These are phyloP conservation scores for Pseudonaja textilis DNA, from an alignment of 2,113 vertebrate species.

Conservation along the genomic window DNA sequence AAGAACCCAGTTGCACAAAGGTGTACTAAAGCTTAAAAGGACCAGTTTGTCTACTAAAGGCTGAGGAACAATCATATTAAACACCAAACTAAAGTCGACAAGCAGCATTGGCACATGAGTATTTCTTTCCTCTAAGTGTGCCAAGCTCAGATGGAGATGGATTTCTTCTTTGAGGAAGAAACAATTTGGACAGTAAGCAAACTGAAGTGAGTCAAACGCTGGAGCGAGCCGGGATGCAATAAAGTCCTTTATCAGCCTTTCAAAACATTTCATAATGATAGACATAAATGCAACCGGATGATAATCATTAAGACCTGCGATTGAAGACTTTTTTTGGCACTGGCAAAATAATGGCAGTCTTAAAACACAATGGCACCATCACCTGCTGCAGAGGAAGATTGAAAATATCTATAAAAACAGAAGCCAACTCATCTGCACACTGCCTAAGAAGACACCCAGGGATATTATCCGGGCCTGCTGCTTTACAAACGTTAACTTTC, in stretches of 20 bases:
- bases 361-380: neutral
- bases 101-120: neutral
- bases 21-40: neutral
- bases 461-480: neutral
- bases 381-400: neutral
- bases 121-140: neutral
- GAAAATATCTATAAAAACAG: neutral
- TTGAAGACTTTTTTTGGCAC: neutral
- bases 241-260: neutral
- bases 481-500: neutral
- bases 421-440: neutral
- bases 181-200: neutral
- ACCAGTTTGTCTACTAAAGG: neutral
- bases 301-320: neutral
- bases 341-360: neutral
- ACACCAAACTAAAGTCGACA: neutral
- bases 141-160: neutral
- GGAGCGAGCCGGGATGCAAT: neutral
- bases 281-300: neutral
- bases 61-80: neutral
- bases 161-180: no score
- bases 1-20: neutral
- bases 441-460: neutral
- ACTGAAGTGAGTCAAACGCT: neutral
- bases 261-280: neutral